These are phyloP conservation scores for Euplagia quadripunctaria DNA, from an alignment of 2,888 invertebrate species.

Conservation along the genomic window DNA sequence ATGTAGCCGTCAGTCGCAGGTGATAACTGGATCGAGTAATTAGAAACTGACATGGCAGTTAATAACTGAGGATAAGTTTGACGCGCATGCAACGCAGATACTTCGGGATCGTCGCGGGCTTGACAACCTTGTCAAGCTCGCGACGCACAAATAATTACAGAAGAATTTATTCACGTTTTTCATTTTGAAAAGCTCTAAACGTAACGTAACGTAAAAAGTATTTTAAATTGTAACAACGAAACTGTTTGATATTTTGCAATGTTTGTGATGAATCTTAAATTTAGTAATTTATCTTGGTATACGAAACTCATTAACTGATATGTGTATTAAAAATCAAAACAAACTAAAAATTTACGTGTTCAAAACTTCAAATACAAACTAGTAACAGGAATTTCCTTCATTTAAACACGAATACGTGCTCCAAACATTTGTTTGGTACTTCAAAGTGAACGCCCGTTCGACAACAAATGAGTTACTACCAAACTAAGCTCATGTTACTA, in stretches of 20 bases:
- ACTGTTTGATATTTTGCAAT: too few species aligned
- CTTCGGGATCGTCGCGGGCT: constrained; percentile 44
- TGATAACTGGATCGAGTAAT: constrained; percentile 84
- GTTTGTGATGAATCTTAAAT: background rate
- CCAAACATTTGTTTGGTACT: constrained; percentile 50
- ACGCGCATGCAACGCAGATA: constrained; percentile 59
- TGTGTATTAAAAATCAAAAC: background rate
- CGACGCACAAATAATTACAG: background rate
- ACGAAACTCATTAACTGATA: background rate
- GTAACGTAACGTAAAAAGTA: too few species aligned
- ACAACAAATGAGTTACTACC: constrained; percentile 52
- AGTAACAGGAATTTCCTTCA: constrained; percentile 43
- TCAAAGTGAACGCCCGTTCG: constrained; percentile 58
- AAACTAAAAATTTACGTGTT: constrained; percentile 16
- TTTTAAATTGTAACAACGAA: background rate
- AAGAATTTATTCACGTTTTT: background rate
- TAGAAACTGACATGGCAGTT: constrained; percentile 81
- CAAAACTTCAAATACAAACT: constrained; percentile 33
- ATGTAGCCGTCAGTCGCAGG: constrained; percentile 81
- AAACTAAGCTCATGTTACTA: constrained; percentile 49
- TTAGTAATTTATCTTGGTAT: background rate
- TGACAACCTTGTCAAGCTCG: constrained; percentile 15
- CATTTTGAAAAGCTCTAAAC: background rate
- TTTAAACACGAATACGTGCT: constrained; percentile 44
- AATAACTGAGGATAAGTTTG: constrained; percentile 80